These are phyloP conservation scores for Nesogale talazaci DNA, from an alignment of 2,113 vertebrate genomes.

Conservation along the genomic window DNA sequence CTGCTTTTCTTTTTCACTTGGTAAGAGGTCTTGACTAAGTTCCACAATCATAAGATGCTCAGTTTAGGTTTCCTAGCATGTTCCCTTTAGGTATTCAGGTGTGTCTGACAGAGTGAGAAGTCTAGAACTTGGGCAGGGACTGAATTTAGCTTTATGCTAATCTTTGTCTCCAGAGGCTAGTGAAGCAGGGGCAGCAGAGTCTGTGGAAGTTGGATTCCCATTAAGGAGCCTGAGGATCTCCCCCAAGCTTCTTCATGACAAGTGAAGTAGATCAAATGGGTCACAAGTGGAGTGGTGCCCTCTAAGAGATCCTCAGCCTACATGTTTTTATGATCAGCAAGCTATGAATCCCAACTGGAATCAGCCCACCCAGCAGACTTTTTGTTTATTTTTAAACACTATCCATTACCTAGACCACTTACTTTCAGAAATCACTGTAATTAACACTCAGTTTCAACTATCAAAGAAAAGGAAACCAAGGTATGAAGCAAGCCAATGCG, in stretches of 20 bases:
- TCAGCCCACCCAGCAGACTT: not conserved
- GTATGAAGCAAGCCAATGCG: not conserved
- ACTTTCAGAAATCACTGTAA: not conserved
- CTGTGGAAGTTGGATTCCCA: not conserved
- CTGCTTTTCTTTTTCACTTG: not conserved
- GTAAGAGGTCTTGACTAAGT: constrained; percentile 52
- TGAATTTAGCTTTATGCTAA: too few relatives aligned
- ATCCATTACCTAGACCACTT: not conserved
- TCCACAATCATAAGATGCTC: constrained; percentile 61
- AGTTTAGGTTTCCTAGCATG: not conserved
- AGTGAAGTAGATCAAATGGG: not conserved
- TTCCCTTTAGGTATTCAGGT: not conserved
- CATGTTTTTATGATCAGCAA: fast-evolving
- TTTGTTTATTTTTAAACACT: not conserved
- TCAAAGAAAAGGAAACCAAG: not conserved
- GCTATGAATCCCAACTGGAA: fast-evolving
- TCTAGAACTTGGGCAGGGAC: not conserved
- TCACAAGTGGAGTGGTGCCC: fast-evolving
- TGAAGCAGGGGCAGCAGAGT: not conserved
- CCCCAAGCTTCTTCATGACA: not conserved
- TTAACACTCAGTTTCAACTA: not conserved
- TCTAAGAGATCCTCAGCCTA: not conserved
- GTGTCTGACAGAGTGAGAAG: not conserved
- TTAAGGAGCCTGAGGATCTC: not conserved
- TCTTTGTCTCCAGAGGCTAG: not conserved